Evolutionary conservation across 2,888 invertebrate species (phyloP).

Genomic region (Tholera decimalis): DNA sequence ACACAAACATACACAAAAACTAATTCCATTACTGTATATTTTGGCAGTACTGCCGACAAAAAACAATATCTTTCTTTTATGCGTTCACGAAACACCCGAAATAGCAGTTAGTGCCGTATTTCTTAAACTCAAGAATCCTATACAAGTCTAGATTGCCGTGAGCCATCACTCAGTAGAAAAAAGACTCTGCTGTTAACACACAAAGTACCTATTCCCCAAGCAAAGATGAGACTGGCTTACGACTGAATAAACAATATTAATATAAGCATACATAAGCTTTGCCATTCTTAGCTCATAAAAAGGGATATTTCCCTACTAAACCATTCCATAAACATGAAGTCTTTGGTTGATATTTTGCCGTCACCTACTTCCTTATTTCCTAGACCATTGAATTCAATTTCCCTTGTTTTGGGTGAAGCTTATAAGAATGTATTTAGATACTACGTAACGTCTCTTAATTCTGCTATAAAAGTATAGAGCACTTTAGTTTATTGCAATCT

Average conservation of each 20-base stretch:
- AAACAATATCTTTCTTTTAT: constrained; percentile 47
- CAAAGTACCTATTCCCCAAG: constrained; percentile 62
- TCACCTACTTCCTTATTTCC: constrained; percentile 54
- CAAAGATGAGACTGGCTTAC: constrained; percentile 69
- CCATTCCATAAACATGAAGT: constrained; percentile 84
- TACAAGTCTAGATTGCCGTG: constrained; percentile 30
- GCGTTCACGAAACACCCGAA: constrained; percentile 33
- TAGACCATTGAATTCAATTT: constrained; percentile 57
- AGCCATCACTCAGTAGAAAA: constrained; percentile 26
- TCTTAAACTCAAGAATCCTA: constrained; percentile 43
- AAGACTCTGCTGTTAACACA: constrained; percentile 47
- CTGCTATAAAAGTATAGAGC: constrained; percentile 86
- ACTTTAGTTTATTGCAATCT: constrained; percentile 89
- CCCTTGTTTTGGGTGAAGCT: neutral
- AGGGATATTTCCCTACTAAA: constrained; percentile 88
- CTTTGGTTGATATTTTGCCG: constrained; percentile 62
- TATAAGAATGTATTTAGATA: constrained; percentile 61
- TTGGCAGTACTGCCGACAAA: constrained; percentile 27
- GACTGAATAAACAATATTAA: constrained; percentile 85
- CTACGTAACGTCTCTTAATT: constrained; percentile 84
- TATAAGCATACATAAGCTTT: constrained; percentile 85
- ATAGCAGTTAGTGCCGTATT: constrained; percentile 46
- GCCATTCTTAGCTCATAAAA: constrained; percentile 89
- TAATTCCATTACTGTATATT: constrained; percentile 32
- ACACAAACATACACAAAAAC: constrained; percentile 29